These are phyloP conservation scores for Parelbella ahira DNA, from an alignment of 2,888 invertebrate genomes.

Conservation along the genomic window DNA sequence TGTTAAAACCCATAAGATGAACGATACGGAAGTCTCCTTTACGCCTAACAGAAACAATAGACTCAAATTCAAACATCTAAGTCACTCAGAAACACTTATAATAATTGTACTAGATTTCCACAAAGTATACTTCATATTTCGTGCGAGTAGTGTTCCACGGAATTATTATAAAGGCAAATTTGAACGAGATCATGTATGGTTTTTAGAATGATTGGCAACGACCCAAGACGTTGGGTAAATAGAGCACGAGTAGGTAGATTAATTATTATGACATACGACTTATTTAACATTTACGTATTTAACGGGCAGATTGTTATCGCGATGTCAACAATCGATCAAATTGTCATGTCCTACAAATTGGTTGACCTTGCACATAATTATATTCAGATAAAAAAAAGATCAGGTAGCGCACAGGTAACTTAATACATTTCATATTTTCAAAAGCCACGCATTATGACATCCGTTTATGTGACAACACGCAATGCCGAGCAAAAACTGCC, in stretches of 20 bases:
- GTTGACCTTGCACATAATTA: slow-evolving; percentile 16
- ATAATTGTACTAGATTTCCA: slow-evolving; percentile 10
- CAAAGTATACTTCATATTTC: slow-evolving; percentile 6
- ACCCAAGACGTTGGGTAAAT: slow-evolving; percentile 61
- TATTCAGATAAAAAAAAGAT: slow-evolving; percentile 11
- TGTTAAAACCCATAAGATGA: too few species aligned
- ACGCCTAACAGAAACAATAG: slow-evolving; percentile 13
- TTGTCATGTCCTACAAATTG: slow-evolving; percentile 35
- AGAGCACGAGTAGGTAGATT: slow-evolving; percentile 65
- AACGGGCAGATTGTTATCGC: slow-evolving; percentile 51
- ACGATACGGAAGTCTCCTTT: slow-evolving; percentile 61
- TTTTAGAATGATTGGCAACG: slow-evolving; percentile 64
- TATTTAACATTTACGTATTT: slow-evolving; percentile 47
- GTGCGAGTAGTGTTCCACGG: slow-evolving; percentile 14
- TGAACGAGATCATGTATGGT: slow-evolving; percentile 61
- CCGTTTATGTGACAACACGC: slow-evolving; percentile 19
- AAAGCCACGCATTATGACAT: slow-evolving; percentile 17
- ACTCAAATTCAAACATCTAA: slow-evolving; percentile 37
- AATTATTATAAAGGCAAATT: slow-evolving; percentile 41
- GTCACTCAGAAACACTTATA: slow-evolving; percentile 1
- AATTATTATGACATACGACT: slow-evolving; percentile 65
- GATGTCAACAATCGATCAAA: slow-evolving; percentile 49
- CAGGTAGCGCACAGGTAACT: slow-evolving; percentile 11
- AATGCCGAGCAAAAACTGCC: slow-evolving; percentile 19
- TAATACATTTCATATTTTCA: slow-evolving; percentile 15